Evolutionary conservation across 2,888 invertebrate genomes (phyloP).

Genomic region (Sepioteuthis lessoniana): DNA sequence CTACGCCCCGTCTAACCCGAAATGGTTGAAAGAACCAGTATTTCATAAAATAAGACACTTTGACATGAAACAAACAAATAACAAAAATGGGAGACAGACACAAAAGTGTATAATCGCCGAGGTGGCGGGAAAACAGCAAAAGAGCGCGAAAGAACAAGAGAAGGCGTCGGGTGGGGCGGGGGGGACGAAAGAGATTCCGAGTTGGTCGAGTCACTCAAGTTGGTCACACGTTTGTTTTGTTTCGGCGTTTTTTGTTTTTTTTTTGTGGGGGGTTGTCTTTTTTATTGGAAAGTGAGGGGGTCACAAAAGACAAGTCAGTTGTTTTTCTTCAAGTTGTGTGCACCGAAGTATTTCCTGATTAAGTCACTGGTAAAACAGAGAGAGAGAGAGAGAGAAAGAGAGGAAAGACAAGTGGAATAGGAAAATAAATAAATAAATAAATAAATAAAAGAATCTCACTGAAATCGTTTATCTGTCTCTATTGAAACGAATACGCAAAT

Average conservation of each 20-base stretch:
- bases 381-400: too few species aligned
- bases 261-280: background rate
- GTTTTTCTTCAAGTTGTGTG: background rate
- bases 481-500: too few species aligned
- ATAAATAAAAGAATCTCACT: too few species aligned
- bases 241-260: background rate
- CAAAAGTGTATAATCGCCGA: background rate
- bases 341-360: conserved; percentile 16
- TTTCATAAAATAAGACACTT: background rate
- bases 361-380: too few species aligned
- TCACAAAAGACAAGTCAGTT: background rate
- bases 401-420: too few species aligned
- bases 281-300: too few species aligned
- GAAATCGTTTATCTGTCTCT: too few species aligned
- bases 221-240: background rate
- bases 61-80: background rate
- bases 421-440: too few species aligned
- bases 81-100: background rate
- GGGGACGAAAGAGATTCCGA: background rate
- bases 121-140: background rate
- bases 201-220: background rate
- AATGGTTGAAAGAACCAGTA: conserved; percentile 3
- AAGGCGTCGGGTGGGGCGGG: too few species aligned
- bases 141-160: background rate
- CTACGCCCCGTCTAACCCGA: background rate